These are phyloP conservation scores for Argyra leucocephala DNA, from an alignment of 2,888 invertebrate species.

Conservation along the genomic window DNA sequence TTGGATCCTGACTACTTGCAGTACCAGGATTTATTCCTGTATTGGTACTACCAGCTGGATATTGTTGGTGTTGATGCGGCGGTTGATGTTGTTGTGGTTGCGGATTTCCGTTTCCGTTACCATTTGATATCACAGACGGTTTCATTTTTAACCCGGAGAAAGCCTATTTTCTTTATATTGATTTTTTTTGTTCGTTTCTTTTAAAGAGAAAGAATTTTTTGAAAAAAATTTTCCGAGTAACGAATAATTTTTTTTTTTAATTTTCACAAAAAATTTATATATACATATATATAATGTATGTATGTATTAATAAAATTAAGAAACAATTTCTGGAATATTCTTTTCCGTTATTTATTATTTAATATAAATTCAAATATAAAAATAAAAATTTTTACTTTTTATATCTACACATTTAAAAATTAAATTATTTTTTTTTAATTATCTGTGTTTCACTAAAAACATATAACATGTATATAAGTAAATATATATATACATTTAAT, in stretches of 20 bases:
- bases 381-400: too few species aligned
- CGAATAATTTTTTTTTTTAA: background rate
- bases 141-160: constrained; percentile 12
- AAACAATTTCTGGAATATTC: too few species aligned
- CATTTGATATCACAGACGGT: constrained; percentile 18
- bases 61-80: background rate
- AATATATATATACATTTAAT: background rate
- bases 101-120: constrained; percentile 4
- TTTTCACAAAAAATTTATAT: too few species aligned
- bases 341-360: too few species aligned
- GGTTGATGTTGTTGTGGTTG: background rate
- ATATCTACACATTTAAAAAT: too few species aligned
- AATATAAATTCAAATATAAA: too few species aligned
- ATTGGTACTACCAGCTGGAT: background rate
- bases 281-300: too few species aligned
- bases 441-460: background rate
- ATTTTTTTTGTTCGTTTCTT: background rate
- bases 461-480: background rate
- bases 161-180: background rate
- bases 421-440: too few species aligned
- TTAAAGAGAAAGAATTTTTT: background rate
- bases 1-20: constrained; percentile 7
- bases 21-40: constrained; percentile 1
- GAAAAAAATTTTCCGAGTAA: background rate
- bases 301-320: too few species aligned